Conservation (phyloP, 2,888 invertebrate species). For the Athalia cordata region DNA sequence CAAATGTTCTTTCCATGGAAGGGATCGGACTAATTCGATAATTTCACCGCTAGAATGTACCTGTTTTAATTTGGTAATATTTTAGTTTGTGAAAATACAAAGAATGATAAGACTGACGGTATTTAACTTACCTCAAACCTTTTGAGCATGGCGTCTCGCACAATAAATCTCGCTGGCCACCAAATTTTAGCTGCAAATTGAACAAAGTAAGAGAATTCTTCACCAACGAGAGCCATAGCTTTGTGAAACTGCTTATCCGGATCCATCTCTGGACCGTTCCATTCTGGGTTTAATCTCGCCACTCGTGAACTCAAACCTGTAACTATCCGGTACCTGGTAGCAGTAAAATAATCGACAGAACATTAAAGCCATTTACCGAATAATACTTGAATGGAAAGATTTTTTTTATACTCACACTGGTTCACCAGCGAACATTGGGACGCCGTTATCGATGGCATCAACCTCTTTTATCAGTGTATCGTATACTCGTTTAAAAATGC, state of each 20-base stretch:
- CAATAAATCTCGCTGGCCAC: constrained; percentile 90
- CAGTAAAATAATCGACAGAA: constrained; percentile 3
- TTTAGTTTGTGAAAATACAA: neutral
- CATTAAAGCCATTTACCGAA: neutral
- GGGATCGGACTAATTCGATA: constrained; percentile 81
- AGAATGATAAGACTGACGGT: neutral
- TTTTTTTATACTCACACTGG: constrained; percentile 70
- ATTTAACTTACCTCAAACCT: constrained; percentile 77
- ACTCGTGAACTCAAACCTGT: constrained; percentile 88
- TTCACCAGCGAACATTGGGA: constrained; percentile 85
- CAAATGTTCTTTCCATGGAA: constrained; percentile 96
- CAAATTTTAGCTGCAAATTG: constrained; percentile 80
- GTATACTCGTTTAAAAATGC: constrained; percentile 85
- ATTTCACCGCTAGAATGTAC: constrained; percentile 83
- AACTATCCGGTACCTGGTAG: constrained; percentile 81
- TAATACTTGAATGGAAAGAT: neutral
- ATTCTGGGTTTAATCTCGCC: constrained; percentile 86
- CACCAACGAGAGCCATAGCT: constrained; percentile 86
- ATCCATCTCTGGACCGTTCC: constrained; percentile 81
- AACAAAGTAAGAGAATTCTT: constrained; percentile 84
- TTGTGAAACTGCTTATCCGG: constrained; percentile 81
- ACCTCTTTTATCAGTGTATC: constrained; percentile 92
- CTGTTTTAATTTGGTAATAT: constrained; percentile 51
- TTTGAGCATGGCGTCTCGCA: constrained; percentile 82
- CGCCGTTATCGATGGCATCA: constrained; percentile 98